Base-by-base conservation (phyloP, 2,113 vertebrate species). In the Lagopus muta region DNA sequence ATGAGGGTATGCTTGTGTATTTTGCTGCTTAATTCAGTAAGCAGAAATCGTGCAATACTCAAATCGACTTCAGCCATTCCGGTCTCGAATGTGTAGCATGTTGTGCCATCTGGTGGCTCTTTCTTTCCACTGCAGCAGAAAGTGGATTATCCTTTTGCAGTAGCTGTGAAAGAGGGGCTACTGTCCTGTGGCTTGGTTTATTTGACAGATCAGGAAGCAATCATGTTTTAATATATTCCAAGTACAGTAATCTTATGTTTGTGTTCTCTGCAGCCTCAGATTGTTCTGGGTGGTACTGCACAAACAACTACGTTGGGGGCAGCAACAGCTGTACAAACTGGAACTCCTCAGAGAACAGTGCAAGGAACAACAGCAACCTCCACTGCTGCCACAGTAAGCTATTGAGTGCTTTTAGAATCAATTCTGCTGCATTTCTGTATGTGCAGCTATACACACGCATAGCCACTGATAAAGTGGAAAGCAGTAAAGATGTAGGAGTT, bases 231-330 rank as follows among this genome's bases (percentile, higher is more conserved):
- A 1, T n/a, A 13, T 0, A 0, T 62, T 64, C 30, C 15, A 21
- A 42, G 30, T 45, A 4, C 11, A 75, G 74, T 67, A 77, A 89
- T 22, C 13, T 61, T 2, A 16, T 60, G 24, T 76, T 78, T 95
- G 50, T 82, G 3, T 91, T 84, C 61, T 80, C 91, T 97, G 88
- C 97, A 99, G 98, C 98, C 99, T 97, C 98, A 98, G 94, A 98
- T 99, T 81, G 98, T 99, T 95, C 96, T 99, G 93, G 98, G 99
- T 74, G 98, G 98, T 50, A 95, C 98, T 42, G 98, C 98, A 93
- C 97, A 98, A 90, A 96, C 98, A 15, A 96, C 98, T 24, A 96
- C 98, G 0, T 81, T 99, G 11, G 98, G 98, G 89, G 98, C 98
- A 3, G 95, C 98, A 15, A 96, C 98, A 32, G 97, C 98, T 28